Conservation (phyloP, 2,113 vertebrate species). For the Neolamprologus brichardi region DNA sequence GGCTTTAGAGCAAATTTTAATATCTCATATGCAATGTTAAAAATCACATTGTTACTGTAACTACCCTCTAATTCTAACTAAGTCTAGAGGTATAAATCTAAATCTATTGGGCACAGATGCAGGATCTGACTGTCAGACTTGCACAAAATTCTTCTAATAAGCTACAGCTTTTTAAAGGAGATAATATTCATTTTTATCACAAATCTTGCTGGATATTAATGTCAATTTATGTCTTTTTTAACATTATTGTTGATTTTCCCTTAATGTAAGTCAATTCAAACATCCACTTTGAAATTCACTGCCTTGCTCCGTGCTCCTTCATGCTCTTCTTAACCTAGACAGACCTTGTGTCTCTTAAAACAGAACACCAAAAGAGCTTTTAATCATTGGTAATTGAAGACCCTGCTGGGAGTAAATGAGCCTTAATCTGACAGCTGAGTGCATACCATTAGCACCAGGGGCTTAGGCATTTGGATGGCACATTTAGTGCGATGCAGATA, state of each 20-base stretch:
- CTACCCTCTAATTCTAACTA: not conserved
- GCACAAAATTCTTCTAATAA: not conserved
- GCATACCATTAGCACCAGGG: conserved; percentile 47
- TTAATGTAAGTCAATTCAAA: not conserved
- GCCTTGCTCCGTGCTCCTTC: not conserved
- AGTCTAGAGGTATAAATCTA: not conserved
- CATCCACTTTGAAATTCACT: not conserved
- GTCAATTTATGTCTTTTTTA: not conserved
- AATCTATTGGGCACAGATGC: not conserved
- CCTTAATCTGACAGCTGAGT: conserved; percentile 65
- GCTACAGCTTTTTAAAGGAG: not conserved
- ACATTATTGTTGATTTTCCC: not conserved
- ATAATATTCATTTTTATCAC: not conserved
- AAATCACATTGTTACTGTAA: not conserved
- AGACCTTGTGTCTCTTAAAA: conserved; percentile 35
- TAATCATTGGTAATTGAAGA: conserved; percentile 71
- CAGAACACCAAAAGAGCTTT: conserved; percentile 42
- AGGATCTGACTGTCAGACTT: not conserved
- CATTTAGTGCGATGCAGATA: conserved; percentile 5
- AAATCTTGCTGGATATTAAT: not conserved
- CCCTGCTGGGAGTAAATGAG: conserved; percentile 67
- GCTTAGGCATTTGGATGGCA: conserved; percentile 31
- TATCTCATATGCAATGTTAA: not conserved
- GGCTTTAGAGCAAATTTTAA: not conserved
- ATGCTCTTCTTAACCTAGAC: conserved; percentile 22